A percentile compares a stretch with the other conserved stretches of the same genome.
These are phyloP conservation scores for Dermolepida albohirtum DNA, from an alignment of 2,888 invertebrate genomes.

Conservation along the genomic window DNA sequence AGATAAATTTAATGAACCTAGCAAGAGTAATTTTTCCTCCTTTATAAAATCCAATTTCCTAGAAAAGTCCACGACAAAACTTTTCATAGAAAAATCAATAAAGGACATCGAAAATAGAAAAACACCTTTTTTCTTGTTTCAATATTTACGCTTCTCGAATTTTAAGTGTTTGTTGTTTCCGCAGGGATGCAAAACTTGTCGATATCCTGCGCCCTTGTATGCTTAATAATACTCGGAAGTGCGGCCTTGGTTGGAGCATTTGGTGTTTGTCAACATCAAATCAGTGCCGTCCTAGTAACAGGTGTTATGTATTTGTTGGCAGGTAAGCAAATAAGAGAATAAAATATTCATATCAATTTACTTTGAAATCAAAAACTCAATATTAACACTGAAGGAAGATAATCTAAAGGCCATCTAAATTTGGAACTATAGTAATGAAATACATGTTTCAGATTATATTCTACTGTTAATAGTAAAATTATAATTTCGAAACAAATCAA, in stretches of 20 bases:
- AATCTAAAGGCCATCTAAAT: too few relatives aligned
- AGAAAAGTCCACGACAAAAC: too few relatives aligned
- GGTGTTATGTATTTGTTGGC: slow-evolving; percentile 95
- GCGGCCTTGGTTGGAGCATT: slow-evolving; percentile 90
- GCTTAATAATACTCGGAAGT: slow-evolving; percentile 87
- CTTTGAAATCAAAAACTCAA: too few relatives aligned
- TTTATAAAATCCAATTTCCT: background rate
- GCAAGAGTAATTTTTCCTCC: background rate
- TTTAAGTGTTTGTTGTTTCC: slow-evolving; percentile 22
- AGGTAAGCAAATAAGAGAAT: slow-evolving; percentile 69
- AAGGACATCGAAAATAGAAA: too few relatives aligned
- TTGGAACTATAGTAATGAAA: too few relatives aligned
- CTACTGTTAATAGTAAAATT: too few relatives aligned
- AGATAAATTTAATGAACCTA: too few relatives aligned
- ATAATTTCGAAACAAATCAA: too few relatives aligned
- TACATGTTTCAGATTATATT: too few relatives aligned
- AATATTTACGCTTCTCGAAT: background rate
- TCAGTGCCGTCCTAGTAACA: slow-evolving; percentile 92
- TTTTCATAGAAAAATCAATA: too few relatives aligned
- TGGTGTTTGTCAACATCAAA: slow-evolving; percentile 90
- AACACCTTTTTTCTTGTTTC: background rate
- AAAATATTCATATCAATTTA: too few relatives aligned
- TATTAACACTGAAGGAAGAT: too few relatives aligned
- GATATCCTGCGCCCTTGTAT: slow-evolving; percentile 93
- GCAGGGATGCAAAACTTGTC: slow-evolving; percentile 96